A percentile compares a stretch with the other conserved stretches of the same genome.
Conservation (phyloP, 2,113 vertebrate genomes). For the Phalacrocorax brasilianus region DNA sequence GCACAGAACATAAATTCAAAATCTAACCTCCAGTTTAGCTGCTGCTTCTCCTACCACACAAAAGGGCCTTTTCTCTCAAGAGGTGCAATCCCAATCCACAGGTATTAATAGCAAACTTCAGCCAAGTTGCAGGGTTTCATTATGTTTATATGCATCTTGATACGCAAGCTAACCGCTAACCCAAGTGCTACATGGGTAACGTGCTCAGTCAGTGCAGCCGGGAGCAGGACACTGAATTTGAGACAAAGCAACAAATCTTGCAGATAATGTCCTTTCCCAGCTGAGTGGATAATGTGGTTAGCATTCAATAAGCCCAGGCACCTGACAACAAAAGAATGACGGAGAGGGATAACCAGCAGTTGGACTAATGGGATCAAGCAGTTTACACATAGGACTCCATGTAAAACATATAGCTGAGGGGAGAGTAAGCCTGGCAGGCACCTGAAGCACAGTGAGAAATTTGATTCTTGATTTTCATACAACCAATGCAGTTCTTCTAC, state of each 20-base stretch:
- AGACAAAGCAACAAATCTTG: background rate
- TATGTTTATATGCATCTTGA: background rate
- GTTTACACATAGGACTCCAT: rapidly evolving
- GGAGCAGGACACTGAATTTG: background rate
- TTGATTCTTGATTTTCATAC: background rate
- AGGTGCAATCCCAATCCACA: background rate
- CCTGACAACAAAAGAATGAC: background rate
- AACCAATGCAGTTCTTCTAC: background rate
- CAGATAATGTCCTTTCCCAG: background rate
- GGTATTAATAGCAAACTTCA: background rate
- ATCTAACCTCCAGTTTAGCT: background rate
- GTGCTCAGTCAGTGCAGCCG: background rate
- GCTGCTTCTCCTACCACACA: background rate
- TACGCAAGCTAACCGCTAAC: background rate
- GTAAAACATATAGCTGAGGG: rapidly evolving
- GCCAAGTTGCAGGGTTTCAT: background rate
- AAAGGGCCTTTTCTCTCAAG: background rate
- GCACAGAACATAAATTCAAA: background rate
- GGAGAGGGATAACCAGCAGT: background rate
- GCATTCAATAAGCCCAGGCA: background rate
- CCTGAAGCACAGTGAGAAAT: background rate
- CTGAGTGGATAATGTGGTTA: background rate
- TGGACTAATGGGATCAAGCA: background rate
- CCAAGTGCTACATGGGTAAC: background rate
- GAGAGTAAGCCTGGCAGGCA: background rate